phyloP scores from a whole-genome alignment of 1,140 invertebrate species.

The Drosophila tsacasi region DNA sequence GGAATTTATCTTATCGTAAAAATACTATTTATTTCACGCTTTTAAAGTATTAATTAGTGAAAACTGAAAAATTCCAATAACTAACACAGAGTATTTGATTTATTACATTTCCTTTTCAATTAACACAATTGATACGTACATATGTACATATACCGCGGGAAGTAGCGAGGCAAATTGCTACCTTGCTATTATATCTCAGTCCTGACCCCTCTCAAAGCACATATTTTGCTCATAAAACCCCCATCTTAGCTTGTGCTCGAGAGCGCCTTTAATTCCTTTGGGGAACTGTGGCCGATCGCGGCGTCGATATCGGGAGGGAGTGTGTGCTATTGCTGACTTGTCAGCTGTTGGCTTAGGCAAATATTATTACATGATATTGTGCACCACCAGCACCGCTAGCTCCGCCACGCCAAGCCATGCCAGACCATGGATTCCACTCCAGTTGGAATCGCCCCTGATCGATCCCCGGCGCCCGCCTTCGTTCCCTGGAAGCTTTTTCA shows the following conservation, averaged over 20 bases:
- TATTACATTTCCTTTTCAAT: constrained; percentile 7
- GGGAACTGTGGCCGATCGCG: constrained; percentile 25
- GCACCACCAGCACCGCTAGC: constrained; percentile 12
- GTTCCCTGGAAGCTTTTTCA: constrained; percentile 54
- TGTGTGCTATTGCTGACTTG: constrained; percentile 53
- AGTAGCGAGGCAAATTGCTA: background rate
- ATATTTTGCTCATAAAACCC: constrained; percentile 5
- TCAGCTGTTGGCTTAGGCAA: constrained; percentile 78
- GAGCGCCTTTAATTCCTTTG: constrained; percentile 33
- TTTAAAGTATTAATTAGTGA: background rate
- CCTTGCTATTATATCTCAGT: constrained; percentile 10
- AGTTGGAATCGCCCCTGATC: constrained; percentile 17
- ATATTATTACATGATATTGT: constrained; percentile 79
- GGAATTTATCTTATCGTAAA: no score
- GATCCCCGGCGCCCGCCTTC: constrained; percentile 10
- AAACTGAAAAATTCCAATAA: no score
- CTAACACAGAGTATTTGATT: background rate
- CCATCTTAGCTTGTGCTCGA: constrained; percentile 6
- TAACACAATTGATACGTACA: constrained; percentile 14
- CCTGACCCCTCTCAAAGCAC: background rate
- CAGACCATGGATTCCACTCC: constrained; percentile 14
- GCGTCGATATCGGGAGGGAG: constrained; percentile 30
- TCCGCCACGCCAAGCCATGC: background rate
- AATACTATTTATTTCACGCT: no score
- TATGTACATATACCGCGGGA: background rate